Base-by-base conservation (phyloP, 2,888 invertebrate genomes). In the Erannis defoliaria region DNA sequence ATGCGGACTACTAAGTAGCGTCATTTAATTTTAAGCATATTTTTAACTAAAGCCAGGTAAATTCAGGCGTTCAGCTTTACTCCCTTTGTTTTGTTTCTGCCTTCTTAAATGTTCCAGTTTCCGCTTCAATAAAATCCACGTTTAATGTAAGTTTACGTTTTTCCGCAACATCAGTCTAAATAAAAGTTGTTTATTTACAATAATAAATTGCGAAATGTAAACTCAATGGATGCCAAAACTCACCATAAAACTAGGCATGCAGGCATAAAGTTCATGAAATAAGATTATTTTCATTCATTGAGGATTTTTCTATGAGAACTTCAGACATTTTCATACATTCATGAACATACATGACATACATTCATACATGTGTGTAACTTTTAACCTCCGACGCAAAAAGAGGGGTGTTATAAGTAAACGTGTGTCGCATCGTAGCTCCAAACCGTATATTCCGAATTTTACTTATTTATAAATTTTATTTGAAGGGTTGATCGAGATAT, bases 161-260 rank as follows among this genome's bases (percentile, higher is more conserved):
- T 43, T 18, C 38, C 10, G 18, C 31, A 50, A 49, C 12, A n/a
- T 19, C 48, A 40, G 56, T 42, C 21, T 5, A 18, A 33, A 56
- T 55, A 37, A 45, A 35, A 55, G 14, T 33, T 50, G 42, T 58
- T 21, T 58, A 58, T 58, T 58, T 58, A 51, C 58, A 45, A 51
- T 26, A 43, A 33, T 43, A 29, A 49, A 50, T 57, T 8, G 16
- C 23, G 5, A 35, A 35, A 49, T 42, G 56, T 49, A 49, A 31
- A 49, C 49, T 31, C 37, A 37, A 33, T 9, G 10, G 19, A 33
- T 49, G 56, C 56, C 56, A 49, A 56, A 57, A 40, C 29, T 23
- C 18, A 55, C 40, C 51, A 54, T 55, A 1, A 51, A 29, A 55
- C 31, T 31, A 10, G 45, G 10, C 45, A 23, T 45, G 45, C 16